These are phyloP conservation scores for Hycleus phaleratus DNA, from an alignment of 1,140 invertebrate genomes.

Conservation along the genomic window DNA sequence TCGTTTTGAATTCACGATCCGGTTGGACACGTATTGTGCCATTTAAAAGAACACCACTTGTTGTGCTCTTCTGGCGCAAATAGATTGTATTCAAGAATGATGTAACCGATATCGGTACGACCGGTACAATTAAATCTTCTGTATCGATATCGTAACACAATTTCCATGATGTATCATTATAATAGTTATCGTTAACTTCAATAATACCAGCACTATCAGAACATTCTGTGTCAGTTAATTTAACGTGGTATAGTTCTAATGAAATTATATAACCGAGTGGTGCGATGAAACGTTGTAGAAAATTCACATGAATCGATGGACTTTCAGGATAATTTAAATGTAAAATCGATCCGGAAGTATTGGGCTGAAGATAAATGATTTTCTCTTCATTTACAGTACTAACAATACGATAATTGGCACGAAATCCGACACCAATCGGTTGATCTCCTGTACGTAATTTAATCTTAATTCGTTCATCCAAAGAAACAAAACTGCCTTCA, in stretches of 20 bases:
- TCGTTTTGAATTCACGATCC: slow-evolving; percentile 52
- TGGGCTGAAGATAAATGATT: slow-evolving; percentile 32
- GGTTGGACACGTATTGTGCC: slow-evolving; percentile 41
- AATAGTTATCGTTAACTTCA: slow-evolving; percentile 58
- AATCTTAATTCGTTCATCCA: slow-evolving; percentile 48
- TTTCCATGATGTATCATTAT: slow-evolving; percentile 56
- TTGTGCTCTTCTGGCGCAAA: slow-evolving; percentile 45
- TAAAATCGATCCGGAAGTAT: slow-evolving; percentile 39
- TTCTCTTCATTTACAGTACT: slow-evolving; percentile 33
- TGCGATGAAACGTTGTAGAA: slow-evolving; percentile 48
- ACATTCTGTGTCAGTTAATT: slow-evolving; percentile 39
- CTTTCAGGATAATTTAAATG: slow-evolving; percentile 50
- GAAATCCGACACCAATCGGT: slow-evolving; percentile 51
- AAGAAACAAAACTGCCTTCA: slow-evolving; percentile 53
- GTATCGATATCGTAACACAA: slow-evolving; percentile 47
- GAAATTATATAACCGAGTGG: slow-evolving; percentile 51
- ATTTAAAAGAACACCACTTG: slow-evolving; percentile 46
- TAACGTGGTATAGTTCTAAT: slow-evolving; percentile 44
- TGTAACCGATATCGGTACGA: slow-evolving; percentile 48
- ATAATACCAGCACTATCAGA: slow-evolving; percentile 43
- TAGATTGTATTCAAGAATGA: slow-evolving; percentile 55
- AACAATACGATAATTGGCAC: slow-evolving; percentile 48
- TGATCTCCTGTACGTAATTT: slow-evolving; percentile 49
- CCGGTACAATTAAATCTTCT: slow-evolving; percentile 33
- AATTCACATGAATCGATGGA: slow-evolving; percentile 45